Conservation (phyloP, 2,113 vertebrate genomes). For the Xiphophorus couchianus region DNA sequence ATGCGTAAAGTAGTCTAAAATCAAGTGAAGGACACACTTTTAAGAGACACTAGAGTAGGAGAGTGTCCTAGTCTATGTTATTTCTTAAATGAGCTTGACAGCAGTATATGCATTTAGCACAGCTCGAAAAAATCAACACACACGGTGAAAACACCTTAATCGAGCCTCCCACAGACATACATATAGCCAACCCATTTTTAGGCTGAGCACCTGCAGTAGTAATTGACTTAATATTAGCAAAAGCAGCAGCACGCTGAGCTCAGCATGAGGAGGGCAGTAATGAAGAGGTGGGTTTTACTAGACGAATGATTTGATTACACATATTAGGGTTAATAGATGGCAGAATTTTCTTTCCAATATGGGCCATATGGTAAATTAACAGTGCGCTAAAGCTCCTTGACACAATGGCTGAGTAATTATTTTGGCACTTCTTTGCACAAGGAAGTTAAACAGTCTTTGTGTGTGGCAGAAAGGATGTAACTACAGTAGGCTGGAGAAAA, state of each 20-base stretch:
- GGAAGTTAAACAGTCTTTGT: constrained; percentile 6
- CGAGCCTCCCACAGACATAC: constrained; percentile 11
- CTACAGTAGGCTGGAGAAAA: background rate
- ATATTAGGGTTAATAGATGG: constrained; percentile 50
- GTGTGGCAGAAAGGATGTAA: background rate
- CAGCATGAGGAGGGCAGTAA: constrained; percentile 26
- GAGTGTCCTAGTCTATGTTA: no score
- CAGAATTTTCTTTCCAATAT: constrained; percentile 9
- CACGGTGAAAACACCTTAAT: constrained; percentile 32
- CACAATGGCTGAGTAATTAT: constrained; percentile 16
- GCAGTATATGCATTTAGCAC: constrained; percentile 12
- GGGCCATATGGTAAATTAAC: constrained; percentile 37
- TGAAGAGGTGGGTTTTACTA: constrained; percentile 26
- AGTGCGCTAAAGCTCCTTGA: constrained; percentile 4
- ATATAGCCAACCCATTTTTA: constrained; percentile 30
- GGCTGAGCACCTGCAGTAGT: constrained; percentile 48
- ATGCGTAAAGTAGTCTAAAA: no score
- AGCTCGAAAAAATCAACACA: constrained; percentile 39
- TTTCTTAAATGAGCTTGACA: constrained; percentile 3
- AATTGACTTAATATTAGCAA: constrained; percentile 61
- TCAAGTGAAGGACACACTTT: background rate
- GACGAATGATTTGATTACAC: constrained; percentile 41
- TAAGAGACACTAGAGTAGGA: background rate
- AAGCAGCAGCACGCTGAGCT: constrained; percentile 34
- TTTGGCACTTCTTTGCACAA: constrained; percentile 14